Percentiles rank a stretch among this genome's conserved stretches.
Conservation (phyloP, 2,888 invertebrate genomes). For the Scaptomyza caliginosa region DNA sequence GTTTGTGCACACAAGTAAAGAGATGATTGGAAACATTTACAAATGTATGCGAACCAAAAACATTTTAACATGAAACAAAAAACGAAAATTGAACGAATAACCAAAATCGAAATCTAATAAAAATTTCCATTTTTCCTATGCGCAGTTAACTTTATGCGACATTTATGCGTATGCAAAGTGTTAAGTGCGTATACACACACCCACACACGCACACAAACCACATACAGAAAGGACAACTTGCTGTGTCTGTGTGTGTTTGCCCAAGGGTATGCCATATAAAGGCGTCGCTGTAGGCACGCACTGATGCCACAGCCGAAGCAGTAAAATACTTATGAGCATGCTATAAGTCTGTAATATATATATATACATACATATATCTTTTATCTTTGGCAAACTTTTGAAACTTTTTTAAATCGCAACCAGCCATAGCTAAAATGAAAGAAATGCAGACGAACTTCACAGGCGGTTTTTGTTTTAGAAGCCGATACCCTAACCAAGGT, state of each 20-base stretch:
- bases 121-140: slow-evolving; percentile 76
- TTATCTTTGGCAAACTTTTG: slow-evolving; percentile 76
- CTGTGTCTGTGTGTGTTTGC: slow-evolving; percentile 7
- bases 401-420: slow-evolving; percentile 71
- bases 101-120: slow-evolving; percentile 73
- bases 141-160: slow-evolving; percentile 79
- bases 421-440: slow-evolving; percentile 66
- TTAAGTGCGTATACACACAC: slow-evolving; percentile 59
- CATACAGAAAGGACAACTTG: slow-evolving; percentile 40
- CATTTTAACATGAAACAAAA: slow-evolving; percentile 56
- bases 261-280: slow-evolving; percentile 38
- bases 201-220: slow-evolving; percentile 17
- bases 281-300: slow-evolving; percentile 63
- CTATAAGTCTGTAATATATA: slow-evolving; percentile 51
- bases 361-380: slow-evolving; percentile 57
- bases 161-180: slow-evolving; percentile 75
- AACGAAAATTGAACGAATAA: not conserved
- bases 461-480: slow-evolving; percentile 50
- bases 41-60: slow-evolving; percentile 67
- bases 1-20: slow-evolving; percentile 21
- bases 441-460: slow-evolving; percentile 72
- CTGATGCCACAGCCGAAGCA: slow-evolving; percentile 27
- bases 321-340: slow-evolving; percentile 62
- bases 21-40: slow-evolving; percentile 66
- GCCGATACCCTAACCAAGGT: slow-evolving; percentile 8